phyloP scores from a whole-genome alignment of 2,888 invertebrate genomes.

The Myathropa florea region DNA sequence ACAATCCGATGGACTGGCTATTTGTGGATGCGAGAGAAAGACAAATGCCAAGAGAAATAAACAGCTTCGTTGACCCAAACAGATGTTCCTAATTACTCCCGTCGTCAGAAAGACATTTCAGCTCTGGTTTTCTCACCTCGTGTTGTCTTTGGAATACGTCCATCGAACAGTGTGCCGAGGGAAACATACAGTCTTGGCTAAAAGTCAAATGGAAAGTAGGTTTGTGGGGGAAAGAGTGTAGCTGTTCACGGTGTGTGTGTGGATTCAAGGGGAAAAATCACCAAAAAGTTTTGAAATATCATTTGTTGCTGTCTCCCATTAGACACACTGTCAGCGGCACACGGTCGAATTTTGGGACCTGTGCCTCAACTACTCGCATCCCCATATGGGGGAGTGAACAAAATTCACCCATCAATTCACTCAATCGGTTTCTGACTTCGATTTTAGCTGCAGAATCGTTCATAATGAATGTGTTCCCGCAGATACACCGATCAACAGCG shows the following conservation, averaged over 20 bases:
- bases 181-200: background rate
- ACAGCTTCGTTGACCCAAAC: constrained; percentile 16
- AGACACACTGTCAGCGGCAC: constrained; percentile 49
- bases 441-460: background rate
- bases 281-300: too few relatives aligned
- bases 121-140: background rate
- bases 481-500: constrained; percentile 14
- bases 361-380: too few relatives aligned
- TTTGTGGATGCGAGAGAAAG: background rate
- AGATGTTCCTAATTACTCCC: constrained; percentile 54
- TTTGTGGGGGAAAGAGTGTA: background rate
- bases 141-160: constrained; percentile 58
- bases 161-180: constrained; percentile 7
- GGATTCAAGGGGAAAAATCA: too few relatives aligned
- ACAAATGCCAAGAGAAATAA: constrained; percentile 40
- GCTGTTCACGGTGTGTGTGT: background rate
- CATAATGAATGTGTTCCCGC: constrained; percentile 34
- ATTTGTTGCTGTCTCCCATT: too few relatives aligned
- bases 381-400: too few relatives aligned
- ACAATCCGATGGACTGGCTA: background rate
- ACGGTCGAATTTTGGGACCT: too few relatives aligned
- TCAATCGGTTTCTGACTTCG: constrained; percentile 3
- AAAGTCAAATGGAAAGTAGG: background rate
- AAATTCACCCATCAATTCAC: constrained; percentile 3
- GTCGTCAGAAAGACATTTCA: background rate